Conservation (phyloP, 2,888 invertebrate species). For the Drosophila mettleri region DNA sequence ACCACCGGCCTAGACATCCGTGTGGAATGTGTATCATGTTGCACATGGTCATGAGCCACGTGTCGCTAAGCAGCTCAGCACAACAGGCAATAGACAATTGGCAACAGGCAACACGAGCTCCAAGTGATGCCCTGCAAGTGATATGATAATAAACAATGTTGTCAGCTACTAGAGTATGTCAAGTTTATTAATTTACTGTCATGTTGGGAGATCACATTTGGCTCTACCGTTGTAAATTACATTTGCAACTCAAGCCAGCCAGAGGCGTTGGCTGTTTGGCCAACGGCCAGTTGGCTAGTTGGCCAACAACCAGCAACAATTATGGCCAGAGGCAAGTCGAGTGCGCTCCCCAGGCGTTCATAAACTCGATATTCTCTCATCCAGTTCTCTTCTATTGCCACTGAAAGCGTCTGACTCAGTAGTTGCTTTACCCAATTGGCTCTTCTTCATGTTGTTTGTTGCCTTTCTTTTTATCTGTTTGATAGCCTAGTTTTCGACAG, state of each 20-base stretch:
- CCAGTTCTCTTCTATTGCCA: constrained; percentile 27
- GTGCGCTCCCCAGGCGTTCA: constrained; percentile 60
- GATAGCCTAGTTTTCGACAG: constrained; percentile 1
- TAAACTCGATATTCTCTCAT: constrained; percentile 52
- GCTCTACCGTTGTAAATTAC: constrained; percentile 22
- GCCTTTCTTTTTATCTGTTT: constrained; percentile 19
- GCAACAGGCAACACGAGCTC: neutral
- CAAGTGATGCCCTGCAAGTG: constrained; percentile 17
- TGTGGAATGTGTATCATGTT: constrained; percentile 23
- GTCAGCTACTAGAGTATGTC: constrained; percentile 4
- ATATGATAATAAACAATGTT: constrained; percentile 36
- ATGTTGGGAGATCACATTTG: constrained; percentile 34
- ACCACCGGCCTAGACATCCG: constrained; percentile 6
- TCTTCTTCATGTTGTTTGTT: constrained; percentile 15
- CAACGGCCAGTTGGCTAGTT: constrained; percentile 17
- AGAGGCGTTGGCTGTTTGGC: constrained; percentile 19
- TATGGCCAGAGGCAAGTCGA: constrained; percentile 57
- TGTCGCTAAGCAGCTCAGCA: constrained; percentile 56
- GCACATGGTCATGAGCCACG: constrained; percentile 58
- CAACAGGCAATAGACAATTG: neutral
- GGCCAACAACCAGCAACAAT: constrained; percentile 35
- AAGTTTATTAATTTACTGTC: constrained; percentile 50
- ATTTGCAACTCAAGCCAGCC: constrained; percentile 19
- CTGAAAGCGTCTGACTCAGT: constrained; percentile 41
- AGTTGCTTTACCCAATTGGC: constrained; percentile 49